These are phyloP conservation scores for Hystrix cristata DNA, from an alignment of 2,113 vertebrate species.

Conservation along the genomic window DNA sequence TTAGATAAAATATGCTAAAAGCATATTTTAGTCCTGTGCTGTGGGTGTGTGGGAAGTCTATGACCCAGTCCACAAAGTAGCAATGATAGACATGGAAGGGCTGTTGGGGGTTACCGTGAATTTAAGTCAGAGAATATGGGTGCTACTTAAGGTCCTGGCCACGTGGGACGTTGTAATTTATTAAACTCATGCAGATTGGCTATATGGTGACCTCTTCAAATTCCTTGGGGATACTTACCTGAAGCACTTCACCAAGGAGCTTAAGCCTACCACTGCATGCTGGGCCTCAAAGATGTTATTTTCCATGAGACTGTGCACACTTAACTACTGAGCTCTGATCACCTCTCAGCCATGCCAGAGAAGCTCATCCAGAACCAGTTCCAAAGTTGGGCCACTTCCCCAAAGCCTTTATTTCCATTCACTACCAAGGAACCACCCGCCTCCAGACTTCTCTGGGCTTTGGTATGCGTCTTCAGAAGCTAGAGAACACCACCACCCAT, in stretches of 20 bases:
- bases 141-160: constrained; percentile 98
- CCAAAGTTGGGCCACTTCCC: too few species aligned
- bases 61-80: constrained; percentile 95
- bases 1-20: not conserved
- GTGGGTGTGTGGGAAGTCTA: constrained; percentile 98
- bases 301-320: constrained; percentile 99
- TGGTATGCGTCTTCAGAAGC: too few species aligned
- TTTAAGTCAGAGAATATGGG: constrained; percentile 96
- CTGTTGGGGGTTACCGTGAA: constrained; percentile 97
- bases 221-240: constrained; percentile 99
- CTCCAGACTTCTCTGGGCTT: too few species aligned
- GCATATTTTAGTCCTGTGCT: constrained; percentile 93
- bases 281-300: constrained; percentile 98
- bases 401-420: too few species aligned
- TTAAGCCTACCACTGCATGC: constrained; percentile 97
- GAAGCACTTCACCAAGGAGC: constrained; percentile 97
- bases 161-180: constrained; percentile 98
- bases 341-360: too few species aligned
- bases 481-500: too few species aligned
- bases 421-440: too few species aligned
- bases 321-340: constrained; percentile 95
- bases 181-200: constrained; percentile 97
- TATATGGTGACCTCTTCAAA: constrained; percentile 99
- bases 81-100: constrained; percentile 98
- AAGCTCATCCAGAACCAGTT: too few species aligned